Evolutionary conservation across 64 coral and sea anemone species (phyloP), one percentile per base, ranked within the genome.

Genomic region (Pachyseris speciosa): DNA sequence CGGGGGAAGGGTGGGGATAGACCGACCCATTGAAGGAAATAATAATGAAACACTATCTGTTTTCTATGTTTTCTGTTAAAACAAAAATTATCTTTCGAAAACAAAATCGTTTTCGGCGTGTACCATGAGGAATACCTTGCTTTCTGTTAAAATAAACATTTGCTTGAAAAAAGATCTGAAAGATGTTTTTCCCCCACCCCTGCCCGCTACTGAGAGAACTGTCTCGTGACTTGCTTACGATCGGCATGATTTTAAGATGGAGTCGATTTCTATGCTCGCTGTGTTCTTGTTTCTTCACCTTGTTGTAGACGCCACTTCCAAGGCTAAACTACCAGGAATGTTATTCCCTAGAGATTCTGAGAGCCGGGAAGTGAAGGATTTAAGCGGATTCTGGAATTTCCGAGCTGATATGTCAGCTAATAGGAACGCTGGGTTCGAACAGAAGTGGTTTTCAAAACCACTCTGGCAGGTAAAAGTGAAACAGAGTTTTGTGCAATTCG

Each of bases 331-430:
- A 15, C 86, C 69, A 79, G 97, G 97, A 4, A 95, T 99, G 97
- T 69, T 99, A 45, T 95, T 69, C 74, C 90, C 94, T 24, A 86
- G 86, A 39, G 97, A 99, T 13, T 90, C 97, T 9, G 94, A 95
- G 67, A 86, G 80, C 5, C 72, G 97, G 16, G 85, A 99, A 75
- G 67, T 99, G 37, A 99, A 99, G 61, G 94, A 99, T 17, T 59
- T 99, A 34, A 89, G 68, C 34, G 94, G 97, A 3, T 64, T 99
- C 34, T 99, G 97, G 97, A 78, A 93, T 41, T 99, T 99, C 55
- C 94, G 97, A 25, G 94, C 91, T 0, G 97, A 99, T 26, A 95
- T 59, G 53, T 87, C 86, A 10, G 17, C 15, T 1, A 87, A 81
- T 36, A 74, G 94, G 85, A 87, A 95, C 31, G 90, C 81, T 13